Percentiles rank a stretch among this genome's conserved stretches.
Conservation (phyloP, 2,113 vertebrate genomes). For the Pseudorectes ferrugineus region DNA sequence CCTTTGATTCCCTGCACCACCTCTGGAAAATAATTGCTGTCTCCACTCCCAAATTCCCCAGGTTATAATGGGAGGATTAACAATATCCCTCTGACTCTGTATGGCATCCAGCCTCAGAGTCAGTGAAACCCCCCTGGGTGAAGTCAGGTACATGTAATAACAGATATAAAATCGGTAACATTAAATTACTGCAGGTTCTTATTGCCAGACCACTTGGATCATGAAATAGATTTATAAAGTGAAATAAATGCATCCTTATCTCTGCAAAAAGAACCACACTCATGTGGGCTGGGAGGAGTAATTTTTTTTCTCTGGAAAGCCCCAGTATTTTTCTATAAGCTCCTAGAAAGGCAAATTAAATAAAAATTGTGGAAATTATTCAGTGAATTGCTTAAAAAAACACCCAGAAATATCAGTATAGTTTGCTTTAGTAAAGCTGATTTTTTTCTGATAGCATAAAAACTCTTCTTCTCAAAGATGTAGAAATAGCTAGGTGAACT, state of each 20-base stretch:
- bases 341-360: background rate
- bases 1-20: background rate
- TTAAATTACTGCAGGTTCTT: background rate
- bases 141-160: background rate
- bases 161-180: background rate
- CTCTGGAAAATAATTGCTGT: background rate
- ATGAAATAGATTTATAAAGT: background rate
- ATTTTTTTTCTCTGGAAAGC: background rate
- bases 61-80: background rate
- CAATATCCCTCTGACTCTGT: background rate
- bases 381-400: background rate
- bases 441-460: background rate
- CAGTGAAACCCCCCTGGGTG: background rate
- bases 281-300: background rate
- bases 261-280: background rate
- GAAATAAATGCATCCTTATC: background rate
- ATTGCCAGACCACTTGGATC: background rate
- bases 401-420: background rate
- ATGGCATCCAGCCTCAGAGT: background rate
- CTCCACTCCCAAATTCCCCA: background rate
- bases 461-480: background rate
- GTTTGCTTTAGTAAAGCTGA: background rate
- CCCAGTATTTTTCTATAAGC: background rate
- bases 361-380: background rate
- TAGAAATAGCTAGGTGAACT: background rate